A percentile compares a stretch with the other conserved stretches of the same genome.
Conservation (phyloP, 2,888 invertebrate species). For the Himalopsyche tibetana region DNA sequence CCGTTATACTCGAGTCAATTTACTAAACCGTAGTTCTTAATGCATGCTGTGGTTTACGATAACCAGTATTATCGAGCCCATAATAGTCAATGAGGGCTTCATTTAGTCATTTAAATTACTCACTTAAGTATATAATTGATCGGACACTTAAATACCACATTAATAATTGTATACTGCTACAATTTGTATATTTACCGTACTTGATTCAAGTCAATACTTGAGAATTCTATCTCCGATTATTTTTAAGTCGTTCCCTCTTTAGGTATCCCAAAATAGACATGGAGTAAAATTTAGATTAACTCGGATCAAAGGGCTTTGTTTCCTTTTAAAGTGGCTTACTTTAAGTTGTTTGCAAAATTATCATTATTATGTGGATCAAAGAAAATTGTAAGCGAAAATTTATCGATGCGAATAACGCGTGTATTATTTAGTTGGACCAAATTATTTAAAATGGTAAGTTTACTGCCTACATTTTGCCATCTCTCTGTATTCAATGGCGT, state of each 20-base stretch:
- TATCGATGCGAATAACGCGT: not conserved
- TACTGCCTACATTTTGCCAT: too few species aligned
- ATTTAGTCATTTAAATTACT: not conserved
- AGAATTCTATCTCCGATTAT: not conserved
- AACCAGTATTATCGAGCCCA: too few species aligned
- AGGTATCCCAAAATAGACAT: not conserved
- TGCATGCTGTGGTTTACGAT: too few species aligned
- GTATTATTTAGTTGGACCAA: too few species aligned
- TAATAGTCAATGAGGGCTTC: too few species aligned
- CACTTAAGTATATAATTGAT: not conserved
- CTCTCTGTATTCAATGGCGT: too few species aligned
- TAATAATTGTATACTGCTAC: not conserved
- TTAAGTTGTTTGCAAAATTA: conserved; percentile 8
- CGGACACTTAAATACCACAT: not conserved
- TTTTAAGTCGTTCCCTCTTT: not conserved
- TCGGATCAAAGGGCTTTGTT: conserved; percentile 9
- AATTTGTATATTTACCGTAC: not conserved
- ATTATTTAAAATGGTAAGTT: too few species aligned
- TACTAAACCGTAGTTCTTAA: too few species aligned
- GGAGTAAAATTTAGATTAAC: not conserved
- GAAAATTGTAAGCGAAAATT: not conserved
- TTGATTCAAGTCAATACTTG: not conserved
- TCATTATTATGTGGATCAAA: not conserved
- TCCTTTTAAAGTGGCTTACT: not conserved
- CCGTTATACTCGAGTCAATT: too few species aligned